Conservation (phyloP, 2,113 vertebrate species). For the Alosa alosa region DNA sequence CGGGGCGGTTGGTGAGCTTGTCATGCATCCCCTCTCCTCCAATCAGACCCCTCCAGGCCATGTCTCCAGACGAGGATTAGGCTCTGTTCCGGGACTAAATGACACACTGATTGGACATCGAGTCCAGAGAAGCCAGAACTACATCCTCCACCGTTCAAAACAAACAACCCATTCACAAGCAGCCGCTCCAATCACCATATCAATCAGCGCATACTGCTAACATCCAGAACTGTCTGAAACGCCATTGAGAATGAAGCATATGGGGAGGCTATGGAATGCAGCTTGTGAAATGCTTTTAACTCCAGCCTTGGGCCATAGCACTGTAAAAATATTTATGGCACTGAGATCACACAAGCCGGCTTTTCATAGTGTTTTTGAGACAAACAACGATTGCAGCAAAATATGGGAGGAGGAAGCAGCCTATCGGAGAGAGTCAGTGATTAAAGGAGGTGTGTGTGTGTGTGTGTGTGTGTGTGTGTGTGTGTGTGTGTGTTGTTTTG, state of each 20-base stretch:
- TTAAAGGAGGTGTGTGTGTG: not conserved
- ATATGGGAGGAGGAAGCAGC: too few relatives aligned
- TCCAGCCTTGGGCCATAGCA: not conserved
- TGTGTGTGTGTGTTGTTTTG: not conserved
- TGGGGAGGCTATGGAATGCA: not conserved
- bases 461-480: not conserved
- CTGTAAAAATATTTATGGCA: not conserved
- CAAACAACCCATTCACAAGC: not conserved
- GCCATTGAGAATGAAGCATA: not conserved
- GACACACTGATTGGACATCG: not conserved
- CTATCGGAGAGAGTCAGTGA: not conserved
- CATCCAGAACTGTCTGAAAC: not conserved
- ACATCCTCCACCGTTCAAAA: not conserved
- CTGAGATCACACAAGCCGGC: not conserved
- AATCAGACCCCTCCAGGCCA: not conserved
- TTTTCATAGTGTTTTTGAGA: too few relatives aligned
- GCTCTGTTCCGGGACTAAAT: not conserved
- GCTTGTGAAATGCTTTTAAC: not conserved
- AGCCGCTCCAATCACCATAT: not conserved
- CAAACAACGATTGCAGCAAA: too few relatives aligned
- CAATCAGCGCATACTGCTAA: not conserved
- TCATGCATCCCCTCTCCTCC: too few relatives aligned
- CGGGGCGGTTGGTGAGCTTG: not conserved
- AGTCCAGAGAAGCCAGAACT: not conserved
- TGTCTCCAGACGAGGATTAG: not conserved